Conservation (phyloP, 2,797 vertebrate species). For the Stomatorhinus walkeri region DNA sequence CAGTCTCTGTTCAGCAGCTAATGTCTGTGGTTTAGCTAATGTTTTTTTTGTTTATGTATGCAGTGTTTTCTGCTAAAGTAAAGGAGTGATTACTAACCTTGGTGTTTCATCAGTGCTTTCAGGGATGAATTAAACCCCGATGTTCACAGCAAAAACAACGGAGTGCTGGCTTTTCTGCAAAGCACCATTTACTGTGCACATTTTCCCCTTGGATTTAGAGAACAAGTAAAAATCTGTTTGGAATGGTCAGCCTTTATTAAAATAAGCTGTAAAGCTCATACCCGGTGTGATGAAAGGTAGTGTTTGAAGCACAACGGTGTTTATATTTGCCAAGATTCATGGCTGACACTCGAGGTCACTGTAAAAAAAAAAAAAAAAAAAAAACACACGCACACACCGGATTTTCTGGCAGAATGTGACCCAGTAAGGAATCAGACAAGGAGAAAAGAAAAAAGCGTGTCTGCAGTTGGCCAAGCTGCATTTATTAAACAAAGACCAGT, state of each 20-base stretch:
- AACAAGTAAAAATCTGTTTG: background rate
- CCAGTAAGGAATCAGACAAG: slow-evolving; percentile 1
- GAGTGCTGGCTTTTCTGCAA: background rate
- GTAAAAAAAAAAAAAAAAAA: background rate
- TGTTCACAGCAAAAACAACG: background rate
- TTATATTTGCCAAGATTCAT: background rate
- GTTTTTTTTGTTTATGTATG: background rate
- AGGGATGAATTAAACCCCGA: background rate
- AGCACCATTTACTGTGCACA: background rate
- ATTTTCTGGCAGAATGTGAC: background rate
- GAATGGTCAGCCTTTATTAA: background rate
- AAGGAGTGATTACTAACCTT: background rate
- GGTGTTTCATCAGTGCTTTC: background rate
- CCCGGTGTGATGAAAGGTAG: background rate
- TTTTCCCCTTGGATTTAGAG: background rate
- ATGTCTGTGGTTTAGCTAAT: background rate
- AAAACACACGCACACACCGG: background rate
- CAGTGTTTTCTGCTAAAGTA: background rate
- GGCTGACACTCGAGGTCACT: background rate
- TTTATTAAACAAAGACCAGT: background rate
- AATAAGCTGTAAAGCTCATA: background rate
- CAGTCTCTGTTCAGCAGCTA: background rate
- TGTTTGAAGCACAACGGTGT: background rate
- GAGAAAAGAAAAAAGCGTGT: background rate
- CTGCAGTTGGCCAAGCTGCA: background rate